Conservation (phyloP, 2,797 vertebrate species). For the Pipistrellus pipistrellus region DNA sequence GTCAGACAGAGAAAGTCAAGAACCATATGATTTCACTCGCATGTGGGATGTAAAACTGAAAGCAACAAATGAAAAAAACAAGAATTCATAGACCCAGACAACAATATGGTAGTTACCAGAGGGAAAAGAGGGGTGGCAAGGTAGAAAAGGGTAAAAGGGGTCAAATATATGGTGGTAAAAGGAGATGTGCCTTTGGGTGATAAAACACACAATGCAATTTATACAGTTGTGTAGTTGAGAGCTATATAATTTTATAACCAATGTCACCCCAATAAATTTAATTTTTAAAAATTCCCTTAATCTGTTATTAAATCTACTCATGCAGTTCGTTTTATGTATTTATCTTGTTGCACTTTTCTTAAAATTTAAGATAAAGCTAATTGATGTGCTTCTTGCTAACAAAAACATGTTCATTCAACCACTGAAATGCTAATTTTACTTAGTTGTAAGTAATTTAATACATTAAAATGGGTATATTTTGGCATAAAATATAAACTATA, state of each 20-base stretch:
- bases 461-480: not conserved
- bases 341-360: slow-evolving; percentile 33
- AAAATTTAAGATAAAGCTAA: not conserved
- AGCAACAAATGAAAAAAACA: not conserved
- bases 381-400: slow-evolving; percentile 8
- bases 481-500: slow-evolving; percentile 37
- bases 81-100: not conserved
- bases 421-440: slow-evolving; percentile 33
- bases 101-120: not conserved
- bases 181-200: not conserved
- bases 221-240: not conserved
- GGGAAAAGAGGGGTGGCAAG: not conserved
- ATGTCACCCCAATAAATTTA: not conserved
- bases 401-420: not conserved
- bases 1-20: not conserved
- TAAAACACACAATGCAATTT: not conserved
- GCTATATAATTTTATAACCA: not conserved
- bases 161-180: not conserved
- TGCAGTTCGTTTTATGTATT: not conserved
- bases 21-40: not conserved
- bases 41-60: not conserved
- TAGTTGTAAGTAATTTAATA: not conserved
- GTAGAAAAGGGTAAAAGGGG: not conserved
- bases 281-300: not conserved
- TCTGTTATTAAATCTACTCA: slow-evolving; percentile 28